Conservation (phyloP, 2,113 vertebrate species). For the Etheostoma spectabile region DNA sequence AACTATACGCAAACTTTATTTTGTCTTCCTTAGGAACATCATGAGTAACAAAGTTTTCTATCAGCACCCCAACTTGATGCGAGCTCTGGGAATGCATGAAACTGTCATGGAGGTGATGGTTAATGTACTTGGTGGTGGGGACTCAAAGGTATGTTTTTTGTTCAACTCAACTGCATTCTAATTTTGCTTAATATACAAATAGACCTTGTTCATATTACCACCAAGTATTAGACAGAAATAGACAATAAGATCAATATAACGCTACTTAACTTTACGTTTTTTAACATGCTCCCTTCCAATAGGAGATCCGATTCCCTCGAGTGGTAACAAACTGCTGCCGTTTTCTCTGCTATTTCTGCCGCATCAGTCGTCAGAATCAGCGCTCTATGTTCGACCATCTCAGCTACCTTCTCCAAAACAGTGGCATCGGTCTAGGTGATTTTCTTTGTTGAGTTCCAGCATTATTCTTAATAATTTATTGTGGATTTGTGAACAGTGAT, state of each 20-base stretch:
- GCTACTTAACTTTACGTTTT: not conserved
- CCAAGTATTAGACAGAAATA: not conserved
- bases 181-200: not conserved
- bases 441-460: not conserved
- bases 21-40: conserved; percentile 86
- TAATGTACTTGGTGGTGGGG: conserved; percentile 92
- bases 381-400: conserved; percentile 96
- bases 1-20: not conserved
- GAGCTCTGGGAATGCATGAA: conserved; percentile 95
- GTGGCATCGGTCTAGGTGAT: conserved; percentile 92
- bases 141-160: conserved; percentile 88
- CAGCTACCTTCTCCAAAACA: conserved; percentile 94
- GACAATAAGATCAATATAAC: not conserved
- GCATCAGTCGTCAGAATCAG: conserved; percentile 95
- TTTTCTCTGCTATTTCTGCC: conserved; percentile 95
- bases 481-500: not conserved
- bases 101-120: conserved; percentile 98
- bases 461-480: not conserved
- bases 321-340: conserved; percentile 97
- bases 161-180: not conserved
- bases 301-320: conserved; percentile 95
- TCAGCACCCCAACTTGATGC: conserved; percentile 95
- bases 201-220: not conserved
- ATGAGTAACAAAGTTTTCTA: conserved; percentile 97
- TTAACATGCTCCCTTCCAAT: conserved; percentile 2